Evolutionary conservation across 2,888 invertebrate genomes (phyloP).

Genomic region (Leucozona laternaria): DNA sequence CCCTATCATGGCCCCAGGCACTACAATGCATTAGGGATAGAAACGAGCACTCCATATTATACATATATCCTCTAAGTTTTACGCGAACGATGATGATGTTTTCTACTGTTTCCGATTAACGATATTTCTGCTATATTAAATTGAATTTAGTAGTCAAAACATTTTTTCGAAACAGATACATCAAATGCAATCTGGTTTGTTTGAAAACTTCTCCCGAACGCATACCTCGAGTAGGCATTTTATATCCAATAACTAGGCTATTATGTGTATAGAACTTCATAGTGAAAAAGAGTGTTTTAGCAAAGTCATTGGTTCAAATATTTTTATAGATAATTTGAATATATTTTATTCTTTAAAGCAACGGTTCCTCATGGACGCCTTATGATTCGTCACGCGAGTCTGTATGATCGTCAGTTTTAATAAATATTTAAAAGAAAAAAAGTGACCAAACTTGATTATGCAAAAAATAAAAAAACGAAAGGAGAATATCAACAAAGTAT

Average conservation of each 20-base stretch:
- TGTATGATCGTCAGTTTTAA: not conserved
- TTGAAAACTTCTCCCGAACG: not conserved
- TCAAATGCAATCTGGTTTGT: too few species aligned
- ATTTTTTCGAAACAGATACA: too few species aligned
- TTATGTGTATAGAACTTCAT: not conserved
- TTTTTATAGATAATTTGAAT: not conserved
- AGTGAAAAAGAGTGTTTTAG: not conserved
- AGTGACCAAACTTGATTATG: conserved; percentile 19
- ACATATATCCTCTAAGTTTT: too few species aligned
- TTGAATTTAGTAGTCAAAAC: too few species aligned
- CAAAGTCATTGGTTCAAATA: not conserved
- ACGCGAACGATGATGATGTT: too few species aligned
- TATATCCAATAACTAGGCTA: not conserved
- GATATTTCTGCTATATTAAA: too few species aligned
- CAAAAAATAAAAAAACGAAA: not conserved
- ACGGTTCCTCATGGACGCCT: not conserved
- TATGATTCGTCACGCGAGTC: not conserved
- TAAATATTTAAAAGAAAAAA: not conserved
- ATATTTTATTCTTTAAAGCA: not conserved
- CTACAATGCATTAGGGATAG: too few species aligned
- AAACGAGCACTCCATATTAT: too few species aligned
- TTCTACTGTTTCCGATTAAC: too few species aligned
- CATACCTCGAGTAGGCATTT: not conserved
- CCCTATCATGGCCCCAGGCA: too few species aligned
- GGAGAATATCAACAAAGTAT: conserved; percentile 20